phyloP scores from a whole-genome alignment of 1,140 invertebrate species.

The Caenorhabditis briggsae region DNA sequence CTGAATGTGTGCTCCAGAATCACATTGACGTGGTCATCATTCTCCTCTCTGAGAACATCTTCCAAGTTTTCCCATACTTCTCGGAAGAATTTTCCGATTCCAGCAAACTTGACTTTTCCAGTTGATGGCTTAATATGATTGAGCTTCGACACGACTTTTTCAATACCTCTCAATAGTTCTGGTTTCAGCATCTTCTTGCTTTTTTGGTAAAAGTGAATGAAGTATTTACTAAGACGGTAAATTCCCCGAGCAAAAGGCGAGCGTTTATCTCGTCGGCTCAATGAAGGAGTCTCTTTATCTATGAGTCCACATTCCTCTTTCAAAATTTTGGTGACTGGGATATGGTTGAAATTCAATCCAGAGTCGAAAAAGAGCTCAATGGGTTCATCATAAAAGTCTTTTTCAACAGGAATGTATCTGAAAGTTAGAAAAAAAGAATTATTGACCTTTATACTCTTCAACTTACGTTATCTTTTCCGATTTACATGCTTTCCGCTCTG shows the following conservation, averaged over 20 bases:
- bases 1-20: slow-evolving; percentile 13
- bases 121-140: neutral
- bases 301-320: slow-evolving; percentile 28
- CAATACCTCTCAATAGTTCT: neutral
- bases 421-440: neutral
- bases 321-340: neutral
- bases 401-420: neutral
- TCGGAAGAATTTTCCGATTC: slow-evolving; percentile 9
- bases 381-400: neutral
- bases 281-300: neutral
- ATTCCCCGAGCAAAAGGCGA: neutral
- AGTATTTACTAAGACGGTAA: slow-evolving; percentile 1
- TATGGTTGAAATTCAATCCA: slow-evolving; percentile 1
- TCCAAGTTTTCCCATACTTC: slow-evolving; percentile 6
- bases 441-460: too few species aligned
- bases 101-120: neutral
- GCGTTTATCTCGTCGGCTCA: neutral
- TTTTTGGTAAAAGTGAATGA: neutral
- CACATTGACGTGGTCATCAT: neutral
- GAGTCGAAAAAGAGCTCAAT: neutral
- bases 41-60: neutral
- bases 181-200: neutral
- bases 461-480: neutral
- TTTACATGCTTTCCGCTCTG: neutral
- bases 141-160: neutral